Evolutionary conservation across 2,888 invertebrate genomes (phyloP).

Genomic region (Limnephilus lunatus): DNA sequence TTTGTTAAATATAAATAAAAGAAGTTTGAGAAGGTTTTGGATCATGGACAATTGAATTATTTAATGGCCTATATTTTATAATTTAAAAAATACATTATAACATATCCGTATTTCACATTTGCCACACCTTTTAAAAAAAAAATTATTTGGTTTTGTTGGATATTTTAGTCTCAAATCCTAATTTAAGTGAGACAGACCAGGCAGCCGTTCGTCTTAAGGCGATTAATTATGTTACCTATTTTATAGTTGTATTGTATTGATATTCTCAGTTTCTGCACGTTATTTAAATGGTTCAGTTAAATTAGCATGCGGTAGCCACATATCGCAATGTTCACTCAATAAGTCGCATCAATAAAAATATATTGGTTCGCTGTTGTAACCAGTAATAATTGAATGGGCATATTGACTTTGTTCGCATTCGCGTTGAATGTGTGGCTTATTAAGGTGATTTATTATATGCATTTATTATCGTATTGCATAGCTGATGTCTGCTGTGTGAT

Average conservation of each 20-base stretch:
- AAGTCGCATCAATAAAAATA: conserved; percentile 5
- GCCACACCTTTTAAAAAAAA: no score
- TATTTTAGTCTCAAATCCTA: no score
- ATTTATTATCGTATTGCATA: background rate
- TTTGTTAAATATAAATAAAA: no score
- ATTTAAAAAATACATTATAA: no score
- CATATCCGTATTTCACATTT: no score
- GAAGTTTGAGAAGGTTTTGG: no score
- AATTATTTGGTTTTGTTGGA: no score
- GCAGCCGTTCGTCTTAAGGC: background rate
- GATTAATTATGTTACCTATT: background rate
- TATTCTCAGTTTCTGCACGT: background rate
- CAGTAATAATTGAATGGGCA: conserved; percentile 32
- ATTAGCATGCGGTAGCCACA: background rate
- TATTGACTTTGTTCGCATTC: conserved; percentile 25
- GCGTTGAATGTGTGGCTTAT: conserved; percentile 17
- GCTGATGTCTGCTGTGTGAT: background rate
- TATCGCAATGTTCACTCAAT: background rate
- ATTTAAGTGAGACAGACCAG: no score
- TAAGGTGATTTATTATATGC: conserved; percentile 41
- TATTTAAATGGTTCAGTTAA: background rate
- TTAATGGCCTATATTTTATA: background rate
- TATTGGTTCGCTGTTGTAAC: conserved; percentile 17
- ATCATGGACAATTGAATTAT: no score
- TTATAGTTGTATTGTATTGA: background rate